A percentile compares a stretch with the other conserved stretches of the same genome.
These are phyloP conservation scores for Hestina assimilis DNA, from an alignment of 1,140 invertebrate species.

Conservation along the genomic window DNA sequence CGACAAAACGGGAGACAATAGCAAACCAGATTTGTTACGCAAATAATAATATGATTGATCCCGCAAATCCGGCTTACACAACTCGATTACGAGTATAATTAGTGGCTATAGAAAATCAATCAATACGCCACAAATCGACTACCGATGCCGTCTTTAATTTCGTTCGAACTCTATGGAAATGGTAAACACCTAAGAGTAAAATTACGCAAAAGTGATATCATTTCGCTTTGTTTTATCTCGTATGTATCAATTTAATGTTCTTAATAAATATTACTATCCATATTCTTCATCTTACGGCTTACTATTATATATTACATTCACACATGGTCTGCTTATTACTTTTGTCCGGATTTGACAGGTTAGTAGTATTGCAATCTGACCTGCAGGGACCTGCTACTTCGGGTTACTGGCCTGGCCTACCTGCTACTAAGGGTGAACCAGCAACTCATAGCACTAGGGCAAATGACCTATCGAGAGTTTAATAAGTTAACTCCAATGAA, in stretches of 20 bases:
- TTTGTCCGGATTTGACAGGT: too few species aligned
- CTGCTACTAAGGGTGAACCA: too few species aligned
- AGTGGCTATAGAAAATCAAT: conserved; percentile 29
- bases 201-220: neutral
- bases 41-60: conserved; percentile 27
- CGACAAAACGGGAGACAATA: neutral
- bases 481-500: too few species aligned
- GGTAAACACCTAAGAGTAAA: conserved; percentile 33
- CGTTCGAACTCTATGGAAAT: conserved; percentile 56
- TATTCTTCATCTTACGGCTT: too few species aligned
- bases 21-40: neutral
- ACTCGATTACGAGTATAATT: conserved; percentile 24
- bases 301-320: too few species aligned
- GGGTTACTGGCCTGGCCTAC: too few species aligned
- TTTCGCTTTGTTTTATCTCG: neutral
- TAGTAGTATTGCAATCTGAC: too few species aligned
- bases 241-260: neutral
- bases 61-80: conserved; percentile 19
- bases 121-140: conserved; percentile 24
- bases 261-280: too few species aligned
- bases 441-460: too few species aligned
- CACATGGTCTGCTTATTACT: too few species aligned
- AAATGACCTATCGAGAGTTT: too few species aligned
- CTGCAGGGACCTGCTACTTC: too few species aligned
- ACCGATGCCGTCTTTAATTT: conserved; percentile 29